Conservation (phyloP, 2,888 invertebrate genomes). For the Pterostichus madidus region DNA sequence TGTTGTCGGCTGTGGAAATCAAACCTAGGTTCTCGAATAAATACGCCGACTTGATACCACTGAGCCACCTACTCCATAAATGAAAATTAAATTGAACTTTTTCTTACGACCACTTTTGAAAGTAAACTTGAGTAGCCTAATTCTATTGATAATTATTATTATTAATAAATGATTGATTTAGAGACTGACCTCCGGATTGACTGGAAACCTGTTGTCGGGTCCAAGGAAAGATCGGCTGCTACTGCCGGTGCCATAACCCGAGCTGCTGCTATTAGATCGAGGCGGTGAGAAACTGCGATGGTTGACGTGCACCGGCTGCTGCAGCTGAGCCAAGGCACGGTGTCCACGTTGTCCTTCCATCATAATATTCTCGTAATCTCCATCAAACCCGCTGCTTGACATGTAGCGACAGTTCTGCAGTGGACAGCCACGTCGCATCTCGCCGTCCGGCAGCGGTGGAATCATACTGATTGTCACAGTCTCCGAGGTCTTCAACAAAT, state of each 20-base stretch:
- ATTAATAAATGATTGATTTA: background rate
- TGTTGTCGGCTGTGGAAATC: too few species aligned
- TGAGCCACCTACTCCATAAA: too few species aligned
- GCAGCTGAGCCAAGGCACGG: constrained; percentile 77
- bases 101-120: too few species aligned
- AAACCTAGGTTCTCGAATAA: too few species aligned
- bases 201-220: constrained; percentile 74
- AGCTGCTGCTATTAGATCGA: constrained; percentile 87
- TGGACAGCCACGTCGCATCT: constrained; percentile 84
- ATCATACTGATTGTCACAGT: constrained; percentile 92
- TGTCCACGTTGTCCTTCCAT: constrained; percentile 75
- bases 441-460: constrained; percentile 85
- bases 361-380: constrained; percentile 84
- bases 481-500: constrained; percentile 92
- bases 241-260: constrained; percentile 90
- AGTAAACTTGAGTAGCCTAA: too few species aligned
- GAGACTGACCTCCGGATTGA: constrained; percentile 76
- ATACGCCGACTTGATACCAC: too few species aligned
- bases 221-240: constrained; percentile 77
- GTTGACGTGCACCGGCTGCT: constrained; percentile 80
- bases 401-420: constrained; percentile 83
- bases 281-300: constrained; percentile 88
- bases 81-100: too few species aligned
- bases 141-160: too few species aligned
- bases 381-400: constrained; percentile 80